phyloP scores from a whole-genome alignment of 2,888 invertebrate genomes.

The Piscicola geometra region DNA sequence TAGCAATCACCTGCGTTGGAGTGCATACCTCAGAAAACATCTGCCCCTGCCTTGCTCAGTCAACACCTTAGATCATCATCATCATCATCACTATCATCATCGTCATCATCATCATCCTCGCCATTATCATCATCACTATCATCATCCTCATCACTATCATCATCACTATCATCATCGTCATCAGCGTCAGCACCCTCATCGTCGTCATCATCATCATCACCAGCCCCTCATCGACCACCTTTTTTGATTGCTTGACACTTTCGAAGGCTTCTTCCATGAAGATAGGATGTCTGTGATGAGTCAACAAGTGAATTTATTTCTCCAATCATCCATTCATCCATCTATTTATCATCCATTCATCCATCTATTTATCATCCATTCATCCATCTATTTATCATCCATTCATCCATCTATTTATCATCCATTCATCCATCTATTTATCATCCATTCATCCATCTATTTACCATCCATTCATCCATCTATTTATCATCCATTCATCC shows the following conservation, averaged over 20 bases:
- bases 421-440: too few species aligned
- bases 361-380: too few species aligned
- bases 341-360: too few species aligned
- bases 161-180: conserved; percentile 34
- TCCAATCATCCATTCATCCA: too few species aligned
- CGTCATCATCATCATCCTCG: too few species aligned
- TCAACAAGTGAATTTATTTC: too few species aligned
- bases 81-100: conserved; percentile 25
- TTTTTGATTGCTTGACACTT: not conserved
- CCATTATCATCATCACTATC: conserved; percentile 23
- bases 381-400: too few species aligned
- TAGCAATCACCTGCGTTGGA: conserved; percentile 20
- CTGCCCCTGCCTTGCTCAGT: conserved; percentile 30
- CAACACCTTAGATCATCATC: conserved; percentile 26
- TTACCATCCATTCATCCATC: too few species aligned
- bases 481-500: too few species aligned
- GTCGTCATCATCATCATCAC: conserved; percentile 37
- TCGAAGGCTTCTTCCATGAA: not conserved
- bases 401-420: too few species aligned
- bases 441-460: too few species aligned
- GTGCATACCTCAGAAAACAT: conserved; percentile 17
- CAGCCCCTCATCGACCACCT: conserved; percentile 37
- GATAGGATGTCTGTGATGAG: not conserved
- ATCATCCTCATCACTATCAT: conserved; percentile 24
- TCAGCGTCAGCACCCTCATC: conserved; percentile 36